phyloP scores from a whole-genome alignment of 2,797 vertebrate species.

The Myotis planiceps region DNA sequence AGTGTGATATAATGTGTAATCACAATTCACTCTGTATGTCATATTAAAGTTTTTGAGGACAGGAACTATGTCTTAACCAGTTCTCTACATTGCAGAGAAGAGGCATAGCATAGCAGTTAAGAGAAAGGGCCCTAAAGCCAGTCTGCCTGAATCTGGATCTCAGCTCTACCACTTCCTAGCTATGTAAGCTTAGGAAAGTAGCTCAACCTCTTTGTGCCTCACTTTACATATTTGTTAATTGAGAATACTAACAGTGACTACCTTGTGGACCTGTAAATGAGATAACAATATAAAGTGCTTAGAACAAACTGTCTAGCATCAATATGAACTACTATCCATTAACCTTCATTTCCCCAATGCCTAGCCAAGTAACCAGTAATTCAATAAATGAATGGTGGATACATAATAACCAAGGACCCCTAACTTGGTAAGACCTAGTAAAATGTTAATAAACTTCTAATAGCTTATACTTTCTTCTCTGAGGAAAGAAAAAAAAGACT shows the following conservation, averaged over 20 bases:
- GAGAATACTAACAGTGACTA: neutral
- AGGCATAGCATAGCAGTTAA: neutral
- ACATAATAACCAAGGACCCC: neutral
- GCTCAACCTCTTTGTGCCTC: neutral
- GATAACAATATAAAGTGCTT: neutral
- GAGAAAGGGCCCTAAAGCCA: neutral
- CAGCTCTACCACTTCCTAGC: neutral
- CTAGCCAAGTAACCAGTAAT: neutral
- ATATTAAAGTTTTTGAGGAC: neutral
- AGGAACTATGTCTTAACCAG: neutral
- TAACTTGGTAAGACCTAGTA: constrained; percentile 3
- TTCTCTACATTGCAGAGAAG: neutral
- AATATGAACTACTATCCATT: neutral
- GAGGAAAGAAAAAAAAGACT: neutral
- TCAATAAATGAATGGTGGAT: neutral
- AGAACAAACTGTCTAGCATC: neutral
- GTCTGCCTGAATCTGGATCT: neutral
- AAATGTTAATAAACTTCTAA: constrained; percentile 28
- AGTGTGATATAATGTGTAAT: constrained; percentile 11
- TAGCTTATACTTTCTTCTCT: neutral
- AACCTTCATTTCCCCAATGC: constrained; percentile 10
- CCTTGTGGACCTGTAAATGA: neutral
- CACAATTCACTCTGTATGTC: neutral
- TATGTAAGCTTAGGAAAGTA: neutral
- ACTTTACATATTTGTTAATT: neutral